Percentiles rank a stretch among this genome's conserved stretches.
Evolutionary conservation across 2,888 invertebrate genomes (phyloP).

Genomic region (Drosophila yooni): DNA sequence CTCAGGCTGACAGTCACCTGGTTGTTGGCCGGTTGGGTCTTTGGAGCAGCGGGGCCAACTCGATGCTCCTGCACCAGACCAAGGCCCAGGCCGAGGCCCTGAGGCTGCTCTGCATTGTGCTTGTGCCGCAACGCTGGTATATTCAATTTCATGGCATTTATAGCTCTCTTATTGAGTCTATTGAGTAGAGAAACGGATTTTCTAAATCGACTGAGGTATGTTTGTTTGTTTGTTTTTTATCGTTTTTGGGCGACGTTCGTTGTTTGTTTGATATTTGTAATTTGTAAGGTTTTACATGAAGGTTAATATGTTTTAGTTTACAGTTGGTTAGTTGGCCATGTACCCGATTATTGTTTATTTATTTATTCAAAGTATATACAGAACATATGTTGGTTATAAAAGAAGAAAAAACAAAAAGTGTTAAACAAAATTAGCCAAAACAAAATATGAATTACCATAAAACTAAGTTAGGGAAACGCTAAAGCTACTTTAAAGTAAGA

Average conservation of each 20-base stretch:
- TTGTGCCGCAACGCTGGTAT: slow-evolving; percentile 80
- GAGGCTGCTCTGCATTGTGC: slow-evolving; percentile 36
- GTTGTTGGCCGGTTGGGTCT: slow-evolving; percentile 1
- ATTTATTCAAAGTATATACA: slow-evolving; percentile 52
- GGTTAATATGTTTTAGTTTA: slow-evolving; percentile 52
- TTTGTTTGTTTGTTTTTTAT: slow-evolving; percentile 26
- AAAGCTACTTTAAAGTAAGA: slow-evolving; percentile 49
- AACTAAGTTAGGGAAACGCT: slow-evolving; percentile 40
- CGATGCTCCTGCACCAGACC: slow-evolving; percentile 42
- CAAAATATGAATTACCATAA: slow-evolving; percentile 34
- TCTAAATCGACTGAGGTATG: slow-evolving; percentile 82
- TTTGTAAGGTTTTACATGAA: slow-evolving; percentile 37
- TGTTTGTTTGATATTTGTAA: slow-evolving; percentile 35
- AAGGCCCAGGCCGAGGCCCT: slow-evolving; percentile 27
- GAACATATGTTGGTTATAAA: slow-evolving; percentile 58
- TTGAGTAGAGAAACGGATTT: slow-evolving; percentile 85
- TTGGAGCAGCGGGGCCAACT: neutral
- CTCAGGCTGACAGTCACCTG: slow-evolving; percentile 45
- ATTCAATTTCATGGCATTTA: slow-evolving; percentile 84
- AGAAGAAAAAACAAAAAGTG: slow-evolving; percentile 65
- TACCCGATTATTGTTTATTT: slow-evolving; percentile 57
- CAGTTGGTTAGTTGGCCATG: slow-evolving; percentile 66
- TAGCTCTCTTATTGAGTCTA: slow-evolving; percentile 85
- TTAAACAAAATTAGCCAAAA: slow-evolving; percentile 56
- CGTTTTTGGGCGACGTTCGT: slow-evolving; percentile 53